Base-by-base conservation (phyloP, 2,113 vertebrate genomes). In the Phalacrocorax aristotelis region DNA sequence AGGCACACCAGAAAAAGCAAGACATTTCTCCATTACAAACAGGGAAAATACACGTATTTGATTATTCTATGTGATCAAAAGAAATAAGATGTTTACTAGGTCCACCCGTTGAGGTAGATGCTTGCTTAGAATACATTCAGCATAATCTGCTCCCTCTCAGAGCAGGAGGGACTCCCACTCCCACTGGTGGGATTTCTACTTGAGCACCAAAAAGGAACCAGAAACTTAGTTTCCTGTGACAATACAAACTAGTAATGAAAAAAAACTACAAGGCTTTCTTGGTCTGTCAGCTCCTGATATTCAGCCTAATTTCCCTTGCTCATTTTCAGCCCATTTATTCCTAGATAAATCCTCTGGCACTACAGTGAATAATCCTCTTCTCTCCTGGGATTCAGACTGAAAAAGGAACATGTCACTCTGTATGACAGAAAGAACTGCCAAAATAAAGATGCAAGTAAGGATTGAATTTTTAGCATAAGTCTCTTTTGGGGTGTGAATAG, bases 281-380 rank as follows among this genome's bases (percentile, higher is more conserved):
- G 51, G 57, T 48, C 84, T 77, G 46, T 40, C n/a, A 27, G 70
- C 75, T 77, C 46, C 46, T 58, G 38, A 58, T 44, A 90, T 6
- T 70, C 75, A 71, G 8, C 51, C 58, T 78, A 61, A 87, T 88
- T 96, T 92, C 87, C 82, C 55, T 87, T 96, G 95, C 87, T 95
- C 95, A 91, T 96, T 97, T 95, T 95, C 91, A 97, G 96, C 74
- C 78, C 71, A 77, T 94, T 95, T 96, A 96, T 95, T 95, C 94
- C 81, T 69, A 76, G 83, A 95, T 95, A 96, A 94, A 87, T 93
- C 91, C 93, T 70, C 77, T 80, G 87, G 93, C 84, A 65, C 89
- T 91, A 5, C 74, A 87, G 68, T 83, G 97, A 94, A 87, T 95
- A 97, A 97, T 94, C 92, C 61, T 40, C 77, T 84, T 79, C 89